Evolutionary conservation across 2,888 invertebrate genomes (phyloP).

Genomic region (Corythucha ciliata): DNA sequence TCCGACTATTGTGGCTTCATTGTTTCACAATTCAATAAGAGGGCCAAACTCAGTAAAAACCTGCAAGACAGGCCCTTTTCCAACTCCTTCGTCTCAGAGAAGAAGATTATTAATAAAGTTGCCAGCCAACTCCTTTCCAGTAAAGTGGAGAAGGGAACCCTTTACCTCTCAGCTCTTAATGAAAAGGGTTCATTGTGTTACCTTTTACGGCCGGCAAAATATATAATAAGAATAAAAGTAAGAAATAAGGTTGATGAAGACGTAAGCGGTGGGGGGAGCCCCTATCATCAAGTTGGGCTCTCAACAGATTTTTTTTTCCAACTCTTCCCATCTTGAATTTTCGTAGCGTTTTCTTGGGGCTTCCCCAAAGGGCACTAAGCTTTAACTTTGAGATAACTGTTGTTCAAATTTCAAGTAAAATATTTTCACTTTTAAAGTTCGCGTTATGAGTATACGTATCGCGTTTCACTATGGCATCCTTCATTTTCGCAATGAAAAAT

Average conservation of each 20-base stretch:
- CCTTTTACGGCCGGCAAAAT: conserved; percentile 28
- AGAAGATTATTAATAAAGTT: conserved; percentile 29
- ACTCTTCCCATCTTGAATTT: too few relatives aligned
- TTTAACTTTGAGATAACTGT: too few relatives aligned
- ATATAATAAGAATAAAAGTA: conserved; percentile 28
- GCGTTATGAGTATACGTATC: too few relatives aligned
- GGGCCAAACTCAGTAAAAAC: conserved; percentile 19
- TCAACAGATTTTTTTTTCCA: too few relatives aligned
- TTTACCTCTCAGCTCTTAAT: conserved; percentile 21
- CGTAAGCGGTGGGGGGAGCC: too few relatives aligned
- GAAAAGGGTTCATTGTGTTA: conserved; percentile 34
- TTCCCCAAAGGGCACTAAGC: too few relatives aligned
- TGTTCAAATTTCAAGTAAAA: too few relatives aligned
- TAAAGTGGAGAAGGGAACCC: conserved; percentile 7
- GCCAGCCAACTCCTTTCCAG: conserved; percentile 19
- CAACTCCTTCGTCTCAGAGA: background rate
- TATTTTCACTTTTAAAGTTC: too few relatives aligned
- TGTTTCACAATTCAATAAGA: conserved; percentile 31
- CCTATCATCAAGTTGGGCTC: conserved; percentile 22
- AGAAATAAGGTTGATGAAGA: too few relatives aligned
- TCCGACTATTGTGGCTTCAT: conserved; percentile 31
- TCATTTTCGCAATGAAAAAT: too few relatives aligned
- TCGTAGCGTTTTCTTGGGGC: too few relatives aligned
- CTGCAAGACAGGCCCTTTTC: conserved; percentile 25
- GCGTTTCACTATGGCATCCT: too few relatives aligned